Conservation (phyloP, 2,888 invertebrate genomes). For the Tricholauxania praeusta region DNA sequence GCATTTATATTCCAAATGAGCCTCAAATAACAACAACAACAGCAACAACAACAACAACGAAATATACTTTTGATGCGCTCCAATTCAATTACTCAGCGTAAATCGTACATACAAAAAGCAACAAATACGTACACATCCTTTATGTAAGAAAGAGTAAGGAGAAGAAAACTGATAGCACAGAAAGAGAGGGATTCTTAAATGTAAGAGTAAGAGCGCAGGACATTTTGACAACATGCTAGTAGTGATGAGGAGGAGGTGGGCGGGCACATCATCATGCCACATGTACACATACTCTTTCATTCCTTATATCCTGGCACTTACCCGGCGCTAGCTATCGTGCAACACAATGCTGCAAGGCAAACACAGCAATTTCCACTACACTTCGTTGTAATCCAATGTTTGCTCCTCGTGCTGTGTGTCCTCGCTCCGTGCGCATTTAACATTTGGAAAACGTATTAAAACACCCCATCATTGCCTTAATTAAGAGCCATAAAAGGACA, state of each 20-base stretch:
- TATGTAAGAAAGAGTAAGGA: constrained; percentile 26
- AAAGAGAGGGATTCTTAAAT: background rate
- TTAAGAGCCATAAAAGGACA: constrained; percentile 68
- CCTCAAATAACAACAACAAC: constrained; percentile 18
- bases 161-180: background rate
- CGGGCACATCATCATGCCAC: background rate
- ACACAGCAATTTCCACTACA: constrained; percentile 25
- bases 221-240: background rate
- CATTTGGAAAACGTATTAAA: constrained; percentile 67
- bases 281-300: background rate
- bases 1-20: constrained; percentile 53
- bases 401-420: background rate
- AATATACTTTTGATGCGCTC: constrained; percentile 15
- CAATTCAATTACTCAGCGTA: constrained; percentile 49
- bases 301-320: background rate
- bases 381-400: background rate
- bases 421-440: constrained; percentile 58
- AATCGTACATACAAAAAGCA: constrained; percentile 40
- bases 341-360: background rate
- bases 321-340: too few relatives aligned
- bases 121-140: constrained; percentile 16
- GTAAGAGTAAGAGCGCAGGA: constrained; percentile 25
- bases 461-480: constrained; percentile 68
- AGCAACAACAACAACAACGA: constrained; percentile 9
- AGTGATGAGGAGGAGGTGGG: background rate